A percentile compares a stretch with the other conserved stretches of the same genome.
Evolutionary conservation across 1,140 invertebrate species (phyloP).

Genomic region (Papilio xuthus): DNA sequence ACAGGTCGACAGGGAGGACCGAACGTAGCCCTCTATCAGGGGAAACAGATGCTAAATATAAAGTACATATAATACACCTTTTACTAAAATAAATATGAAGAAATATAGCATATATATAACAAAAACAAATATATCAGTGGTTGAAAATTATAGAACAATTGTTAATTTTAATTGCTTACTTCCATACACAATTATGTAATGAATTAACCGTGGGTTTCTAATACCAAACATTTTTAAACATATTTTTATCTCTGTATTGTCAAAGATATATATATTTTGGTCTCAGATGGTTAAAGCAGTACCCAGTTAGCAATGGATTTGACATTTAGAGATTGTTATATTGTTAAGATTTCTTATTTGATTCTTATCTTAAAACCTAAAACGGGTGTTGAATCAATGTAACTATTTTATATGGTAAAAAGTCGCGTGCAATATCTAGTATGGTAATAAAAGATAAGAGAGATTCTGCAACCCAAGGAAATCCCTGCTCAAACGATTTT

Average conservation of each 20-base stretch:
- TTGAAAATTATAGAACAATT: no score
- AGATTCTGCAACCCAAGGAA: not conserved
- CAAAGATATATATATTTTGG: no score
- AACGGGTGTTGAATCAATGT: not conserved
- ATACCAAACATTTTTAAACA: no score
- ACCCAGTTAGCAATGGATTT: not conserved
- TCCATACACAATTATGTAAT: no score
- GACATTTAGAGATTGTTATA: not conserved
- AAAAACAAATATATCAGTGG: no score
- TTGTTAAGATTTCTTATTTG: not conserved
- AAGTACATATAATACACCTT: not conserved
- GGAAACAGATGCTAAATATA: conserved; percentile 9
- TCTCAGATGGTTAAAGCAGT: no score
- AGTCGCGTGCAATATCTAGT: not conserved
- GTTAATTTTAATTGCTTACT: no score
- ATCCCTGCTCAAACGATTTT: conserved; percentile 22
- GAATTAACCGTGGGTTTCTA: no score
- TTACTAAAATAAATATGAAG: not conserved
- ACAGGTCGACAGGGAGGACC: conserved; percentile 8
- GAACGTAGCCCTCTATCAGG: not conserved
- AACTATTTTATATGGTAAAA: not conserved
- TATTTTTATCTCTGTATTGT: no score
- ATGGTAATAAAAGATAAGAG: conserved; percentile 11
- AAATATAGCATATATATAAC: not conserved
- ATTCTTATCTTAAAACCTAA: not conserved